Evolutionary conservation across 2,113 vertebrate species (phyloP).

Genomic region (Heptranchias perlo): DNA sequence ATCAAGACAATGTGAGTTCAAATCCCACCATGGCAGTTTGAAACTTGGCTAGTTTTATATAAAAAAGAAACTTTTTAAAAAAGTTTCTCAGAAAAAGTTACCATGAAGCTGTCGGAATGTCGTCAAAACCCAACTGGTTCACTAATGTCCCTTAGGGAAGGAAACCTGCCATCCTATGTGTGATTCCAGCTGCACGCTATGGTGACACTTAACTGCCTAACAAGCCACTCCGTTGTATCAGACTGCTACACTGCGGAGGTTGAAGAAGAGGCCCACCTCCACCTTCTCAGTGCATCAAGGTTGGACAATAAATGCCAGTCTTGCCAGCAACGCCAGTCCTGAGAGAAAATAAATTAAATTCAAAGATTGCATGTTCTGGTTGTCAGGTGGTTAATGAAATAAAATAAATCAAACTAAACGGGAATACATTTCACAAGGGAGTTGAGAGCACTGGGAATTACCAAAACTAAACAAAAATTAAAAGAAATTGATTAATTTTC

Average conservation of each 20-base stretch:
- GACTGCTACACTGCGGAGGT: not conserved
- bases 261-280: not conserved
- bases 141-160: too few species aligned
- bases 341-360: too few species aligned
- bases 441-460: not conserved
- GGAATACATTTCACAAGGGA: not conserved
- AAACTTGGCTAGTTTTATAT: too few species aligned
- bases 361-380: too few species aligned
- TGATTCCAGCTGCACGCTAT: not conserved
- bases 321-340: too few species aligned
- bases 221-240: not conserved
- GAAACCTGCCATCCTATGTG: too few species aligned
- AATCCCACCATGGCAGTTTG: not conserved
- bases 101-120: not conserved
- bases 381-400: not conserved
- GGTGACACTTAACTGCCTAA: not conserved
- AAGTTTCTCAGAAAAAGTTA: too few species aligned
- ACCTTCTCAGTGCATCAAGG: too few species aligned
- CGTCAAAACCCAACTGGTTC: not conserved
- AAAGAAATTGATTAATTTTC: too few species aligned
- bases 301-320: too few species aligned
- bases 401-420: not conserved
- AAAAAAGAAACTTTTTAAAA: not conserved
- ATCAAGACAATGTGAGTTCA: not conserved
- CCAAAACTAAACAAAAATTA: not conserved